phyloP scores from a whole-genome alignment of 2,888 invertebrate genomes.

The Oxyteleia sp. region DNA sequence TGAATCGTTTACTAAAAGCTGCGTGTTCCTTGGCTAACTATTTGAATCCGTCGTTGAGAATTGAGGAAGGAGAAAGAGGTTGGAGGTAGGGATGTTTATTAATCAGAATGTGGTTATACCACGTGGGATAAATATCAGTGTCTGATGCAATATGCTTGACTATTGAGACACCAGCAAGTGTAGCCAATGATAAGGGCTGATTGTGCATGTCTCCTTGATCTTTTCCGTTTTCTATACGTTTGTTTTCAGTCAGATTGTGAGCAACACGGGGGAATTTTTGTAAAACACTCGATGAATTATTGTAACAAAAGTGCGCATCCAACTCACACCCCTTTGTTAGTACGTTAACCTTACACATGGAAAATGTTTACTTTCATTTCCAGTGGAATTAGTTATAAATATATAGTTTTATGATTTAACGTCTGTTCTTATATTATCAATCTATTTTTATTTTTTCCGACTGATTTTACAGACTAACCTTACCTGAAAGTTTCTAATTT shows the following conservation, averaged over 20 bases:
- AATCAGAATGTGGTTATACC: conserved; percentile 82
- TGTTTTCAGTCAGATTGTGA: conserved; percentile 50
- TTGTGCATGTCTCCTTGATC: conserved; percentile 78
- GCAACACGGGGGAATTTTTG: conserved; percentile 43
- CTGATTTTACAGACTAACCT: no score
- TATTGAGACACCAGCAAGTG: conserved; percentile 83
- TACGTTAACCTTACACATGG: conserved; percentile 59
- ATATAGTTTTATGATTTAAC: no score
- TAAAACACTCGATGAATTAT: conserved; percentile 51
- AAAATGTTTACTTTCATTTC: conserved; percentile 22
- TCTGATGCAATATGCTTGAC: conserved; percentile 84
- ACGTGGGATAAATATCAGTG: conserved; percentile 83
- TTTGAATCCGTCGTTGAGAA: conserved; percentile 77
- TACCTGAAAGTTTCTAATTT: no score
- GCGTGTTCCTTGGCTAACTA: conserved; percentile 76
- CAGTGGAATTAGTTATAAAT: no score
- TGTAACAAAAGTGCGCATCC: conserved; percentile 57
- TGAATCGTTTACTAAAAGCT: conserved; percentile 74
- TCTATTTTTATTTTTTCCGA: no score
- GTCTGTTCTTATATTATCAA: no score
- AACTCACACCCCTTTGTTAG: conserved; percentile 48
- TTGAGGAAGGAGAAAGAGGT: conserved; percentile 66
- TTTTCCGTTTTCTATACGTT: conserved; percentile 77
- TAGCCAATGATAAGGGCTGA: conserved; percentile 82
- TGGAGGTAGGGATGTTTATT: conserved; percentile 80